Percentiles rank a stretch among this genome's conserved stretches.
phyloP scores from a whole-genome alignment of 2,797 vertebrate species.

The Numenius phaeopus region DNA sequence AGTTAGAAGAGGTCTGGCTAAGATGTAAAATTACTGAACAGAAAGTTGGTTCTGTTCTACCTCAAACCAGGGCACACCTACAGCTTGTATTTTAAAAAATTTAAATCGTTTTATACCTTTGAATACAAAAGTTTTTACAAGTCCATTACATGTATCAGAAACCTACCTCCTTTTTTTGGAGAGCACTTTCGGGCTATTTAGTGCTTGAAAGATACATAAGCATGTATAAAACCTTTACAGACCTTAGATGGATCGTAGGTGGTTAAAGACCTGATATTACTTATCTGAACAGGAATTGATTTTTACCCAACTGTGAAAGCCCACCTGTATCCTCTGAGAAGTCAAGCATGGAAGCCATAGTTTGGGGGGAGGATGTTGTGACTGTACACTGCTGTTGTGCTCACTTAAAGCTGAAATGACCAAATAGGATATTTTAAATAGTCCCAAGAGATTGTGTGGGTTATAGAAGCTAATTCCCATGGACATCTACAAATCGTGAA shows the following conservation, averaged over 20 bases:
- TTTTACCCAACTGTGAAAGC: background rate
- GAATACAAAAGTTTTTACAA: background rate
- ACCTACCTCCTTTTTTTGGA: background rate
- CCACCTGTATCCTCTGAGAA: background rate
- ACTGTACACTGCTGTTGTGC: background rate
- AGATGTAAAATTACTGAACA: too few relatives aligned
- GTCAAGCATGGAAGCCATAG: background rate
- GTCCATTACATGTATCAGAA: background rate
- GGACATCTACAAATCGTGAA: background rate
- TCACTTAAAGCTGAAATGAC: background rate
- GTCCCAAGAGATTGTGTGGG: background rate
- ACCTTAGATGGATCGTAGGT: background rate
- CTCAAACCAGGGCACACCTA: too few relatives aligned
- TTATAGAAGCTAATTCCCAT: background rate
- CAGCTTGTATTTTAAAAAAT: background rate
- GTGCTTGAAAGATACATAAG: background rate
- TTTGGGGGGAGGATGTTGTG: background rate
- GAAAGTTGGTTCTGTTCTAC: too few relatives aligned
- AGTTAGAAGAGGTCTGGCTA: too few relatives aligned
- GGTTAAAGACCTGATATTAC: background rate
- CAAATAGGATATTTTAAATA: background rate
- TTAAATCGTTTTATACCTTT: background rate
- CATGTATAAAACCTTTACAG: background rate
- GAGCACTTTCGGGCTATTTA: background rate
- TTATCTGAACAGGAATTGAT: background rate